Evolutionary conservation across 2,888 invertebrate genomes (phyloP).

Genomic region (Slavum lentiscoides): DNA sequence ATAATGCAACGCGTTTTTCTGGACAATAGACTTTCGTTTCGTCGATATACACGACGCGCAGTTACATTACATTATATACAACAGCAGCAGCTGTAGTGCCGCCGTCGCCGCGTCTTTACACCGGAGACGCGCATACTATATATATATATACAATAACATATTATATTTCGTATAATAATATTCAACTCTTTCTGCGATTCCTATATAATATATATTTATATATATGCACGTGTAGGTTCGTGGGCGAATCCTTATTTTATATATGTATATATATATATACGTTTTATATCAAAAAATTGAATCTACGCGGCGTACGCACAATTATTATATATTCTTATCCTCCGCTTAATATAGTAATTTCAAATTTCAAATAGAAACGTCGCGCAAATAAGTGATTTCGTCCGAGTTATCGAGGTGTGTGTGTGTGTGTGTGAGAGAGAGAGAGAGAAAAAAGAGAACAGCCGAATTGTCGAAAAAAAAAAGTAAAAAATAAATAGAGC

Average conservation of each 20-base stretch:
- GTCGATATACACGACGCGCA: not conserved
- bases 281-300: slow-evolving; percentile 23
- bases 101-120: not conserved
- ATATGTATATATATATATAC: too few species aligned
- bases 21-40: slow-evolving; percentile 46
- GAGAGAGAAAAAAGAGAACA: not conserved
- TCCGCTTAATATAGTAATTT: not conserved
- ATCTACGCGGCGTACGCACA: not conserved
- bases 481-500: not conserved
- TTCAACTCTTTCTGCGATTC: slow-evolving; percentile 10
- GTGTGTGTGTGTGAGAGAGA: not conserved
- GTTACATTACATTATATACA: too few species aligned
- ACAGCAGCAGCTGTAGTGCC: too few species aligned
- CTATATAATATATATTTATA: too few species aligned
- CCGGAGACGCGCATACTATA: not conserved
- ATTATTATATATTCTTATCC: too few species aligned
- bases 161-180: not conserved
- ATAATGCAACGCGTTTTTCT: not conserved
- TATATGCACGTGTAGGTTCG: not conserved
- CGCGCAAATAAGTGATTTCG: slow-evolving; percentile 17
- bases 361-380: slow-evolving; percentile 13
- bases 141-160: not conserved
- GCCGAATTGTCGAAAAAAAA: slow-evolving; percentile 33
- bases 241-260: slow-evolving; percentile 36
- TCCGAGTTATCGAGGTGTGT: too few species aligned